Base-by-base conservation (phyloP, 2,797 vertebrate genomes). In the Propithecus perrieri region DNA sequence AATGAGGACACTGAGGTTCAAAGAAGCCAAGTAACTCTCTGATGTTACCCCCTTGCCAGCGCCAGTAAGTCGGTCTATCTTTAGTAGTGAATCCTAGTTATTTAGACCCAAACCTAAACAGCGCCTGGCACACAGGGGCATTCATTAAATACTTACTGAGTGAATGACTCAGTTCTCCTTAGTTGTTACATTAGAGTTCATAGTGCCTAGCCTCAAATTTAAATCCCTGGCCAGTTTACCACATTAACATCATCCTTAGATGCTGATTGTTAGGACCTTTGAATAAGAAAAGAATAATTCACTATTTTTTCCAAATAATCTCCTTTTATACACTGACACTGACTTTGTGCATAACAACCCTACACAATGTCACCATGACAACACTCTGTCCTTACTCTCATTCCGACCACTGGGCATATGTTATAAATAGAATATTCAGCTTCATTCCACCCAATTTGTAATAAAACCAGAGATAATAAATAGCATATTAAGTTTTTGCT, bases 331-430 rank as follows among this genome's bases (percentile, higher is more conserved):
- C 67, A 63, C 43, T 80, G 83, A 79, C 79, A 94, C 33, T 75
- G 94, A 24, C 57, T 90, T 97, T 96, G 78, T 81, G 28, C 57
- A 94, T 96, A 96, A 97, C 89, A 95, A 86, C 69, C 80, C 67
- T 75, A 53, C 87, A 79, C 97, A 65, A 89, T 67, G 96, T 98
- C 96, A 94, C 98, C 97, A 98, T 97, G 97, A 97, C 97, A 98
- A 98, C 92, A 0, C 35, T 91, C 26, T 85, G 72, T 20, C 5
- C 94, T 94, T 83, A 97, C 93, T 97, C 95, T 94, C 93, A 85
- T 74, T 72, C 80, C 86, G 79, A 89, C 91, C 85, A 81, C 87
- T 85, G 96, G 59, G 41, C 33, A 41, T 35, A 93, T 20, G 55
- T 94, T 90, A 97, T 96, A 94, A 95, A 95, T 96, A 95, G 95